Conservation (phyloP, 2,113 vertebrate genomes). For the Malurus melanocephalus region DNA sequence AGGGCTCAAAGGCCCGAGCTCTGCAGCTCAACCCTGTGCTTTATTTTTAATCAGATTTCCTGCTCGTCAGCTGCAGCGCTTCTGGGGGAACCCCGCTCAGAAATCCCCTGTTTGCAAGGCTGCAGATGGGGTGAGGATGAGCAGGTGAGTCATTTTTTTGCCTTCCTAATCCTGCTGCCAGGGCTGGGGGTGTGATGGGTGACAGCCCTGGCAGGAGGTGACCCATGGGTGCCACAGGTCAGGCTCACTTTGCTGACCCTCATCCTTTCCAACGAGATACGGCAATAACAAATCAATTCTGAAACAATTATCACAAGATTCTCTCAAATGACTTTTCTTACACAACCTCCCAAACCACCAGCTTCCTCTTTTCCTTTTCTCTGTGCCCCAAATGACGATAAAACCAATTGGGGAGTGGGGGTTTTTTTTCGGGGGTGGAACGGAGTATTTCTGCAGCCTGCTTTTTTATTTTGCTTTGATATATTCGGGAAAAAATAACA, state of each 20-base stretch:
- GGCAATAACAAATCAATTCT: accelerated
- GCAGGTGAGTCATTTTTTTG: neutral
- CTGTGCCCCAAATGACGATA: neutral
- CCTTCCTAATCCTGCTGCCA: neutral
- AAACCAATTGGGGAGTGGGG: neutral
- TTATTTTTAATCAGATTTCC: neutral
- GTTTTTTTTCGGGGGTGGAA: neutral
- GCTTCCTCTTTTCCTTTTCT: neutral
- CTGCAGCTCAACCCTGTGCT: neutral
- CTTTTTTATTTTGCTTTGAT: neutral
- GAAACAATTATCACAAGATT: neutral
- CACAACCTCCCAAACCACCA: neutral
- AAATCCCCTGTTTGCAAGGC: neutral
- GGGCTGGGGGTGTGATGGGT: neutral
- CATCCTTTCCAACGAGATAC: accelerated
- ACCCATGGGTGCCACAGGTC: neutral
- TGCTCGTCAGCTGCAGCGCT: neutral
- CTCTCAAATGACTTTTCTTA: neutral
- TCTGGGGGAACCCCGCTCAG: neutral
- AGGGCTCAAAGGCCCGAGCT: neutral
- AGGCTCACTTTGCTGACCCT: neutral
- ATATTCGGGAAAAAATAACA: neutral
- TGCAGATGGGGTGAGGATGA: accelerated
- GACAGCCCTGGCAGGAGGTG: neutral
- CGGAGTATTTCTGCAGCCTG: neutral